These are phyloP conservation scores for Hydrolagus affinis DNA, from an alignment of 2,113 vertebrate genomes.

Conservation along the genomic window DNA sequence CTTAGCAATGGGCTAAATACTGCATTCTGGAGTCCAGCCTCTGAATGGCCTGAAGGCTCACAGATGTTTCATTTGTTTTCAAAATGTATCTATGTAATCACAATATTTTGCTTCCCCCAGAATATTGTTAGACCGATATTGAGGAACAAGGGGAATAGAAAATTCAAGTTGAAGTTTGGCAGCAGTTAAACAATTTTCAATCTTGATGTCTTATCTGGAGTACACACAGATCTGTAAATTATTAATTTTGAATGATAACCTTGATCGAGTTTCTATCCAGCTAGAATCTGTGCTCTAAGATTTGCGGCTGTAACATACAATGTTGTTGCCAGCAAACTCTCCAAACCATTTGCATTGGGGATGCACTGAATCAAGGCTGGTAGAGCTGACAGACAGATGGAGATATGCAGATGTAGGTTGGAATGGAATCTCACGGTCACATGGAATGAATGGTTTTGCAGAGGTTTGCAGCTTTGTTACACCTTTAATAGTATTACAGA, in stretches of 20 bases:
- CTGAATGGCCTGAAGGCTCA: conserved; percentile 2
- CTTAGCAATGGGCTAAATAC: not conserved
- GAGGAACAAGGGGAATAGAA: not conserved
- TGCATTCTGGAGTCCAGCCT: not conserved
- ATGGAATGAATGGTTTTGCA: too few species aligned
- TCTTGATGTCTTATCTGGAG: not conserved
- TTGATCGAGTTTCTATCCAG: not conserved
- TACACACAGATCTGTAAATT: not conserved
- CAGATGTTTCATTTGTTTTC: conserved; percentile 5
- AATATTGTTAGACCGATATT: not conserved
- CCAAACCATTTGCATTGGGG: not conserved
- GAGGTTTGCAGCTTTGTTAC: too few species aligned
- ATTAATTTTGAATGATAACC: not conserved
- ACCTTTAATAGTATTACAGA: too few species aligned
- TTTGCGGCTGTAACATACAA: not conserved
- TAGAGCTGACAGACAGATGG: not conserved
- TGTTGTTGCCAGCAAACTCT: not conserved
- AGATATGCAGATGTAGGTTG: not conserved
- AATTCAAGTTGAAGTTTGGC: not conserved
- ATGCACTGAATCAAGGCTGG: not conserved
- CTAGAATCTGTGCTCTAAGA: not conserved
- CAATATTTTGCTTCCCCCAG: not conserved
- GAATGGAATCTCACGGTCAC: not conserved
- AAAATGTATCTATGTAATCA: not conserved
- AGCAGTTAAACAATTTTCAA: not conserved